Percentiles rank a stretch among this genome's conserved stretches.
Conservation (phyloP, 2,888 invertebrate genomes). For the Tuta absoluta region DNA sequence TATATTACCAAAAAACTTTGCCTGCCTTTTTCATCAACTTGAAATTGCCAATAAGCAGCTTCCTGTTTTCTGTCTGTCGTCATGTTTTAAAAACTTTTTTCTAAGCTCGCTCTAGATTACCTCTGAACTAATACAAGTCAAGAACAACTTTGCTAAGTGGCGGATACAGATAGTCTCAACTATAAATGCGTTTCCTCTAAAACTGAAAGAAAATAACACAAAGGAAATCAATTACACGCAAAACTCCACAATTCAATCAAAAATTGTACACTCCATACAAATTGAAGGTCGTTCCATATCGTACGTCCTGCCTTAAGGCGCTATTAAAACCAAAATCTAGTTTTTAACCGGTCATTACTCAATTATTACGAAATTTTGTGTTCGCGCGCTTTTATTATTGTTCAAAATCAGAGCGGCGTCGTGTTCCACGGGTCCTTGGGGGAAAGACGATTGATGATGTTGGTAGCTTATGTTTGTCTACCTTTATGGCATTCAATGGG, state of each 20-base stretch:
- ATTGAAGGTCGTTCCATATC: not conserved
- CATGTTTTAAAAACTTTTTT: too few relatives aligned
- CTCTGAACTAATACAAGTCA: too few relatives aligned
- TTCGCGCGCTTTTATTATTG: constrained; percentile 40
- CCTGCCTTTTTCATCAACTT: too few relatives aligned
- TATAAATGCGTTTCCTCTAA: constrained; percentile 12
- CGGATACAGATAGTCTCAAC: not conserved
- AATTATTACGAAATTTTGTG: constrained; percentile 33
- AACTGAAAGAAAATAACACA: not conserved
- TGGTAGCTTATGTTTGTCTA: not conserved
- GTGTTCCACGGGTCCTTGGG: constrained; percentile 48
- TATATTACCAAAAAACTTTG: too few relatives aligned
- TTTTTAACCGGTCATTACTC: constrained; percentile 2
- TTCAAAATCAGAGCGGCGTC: constrained; percentile 47
- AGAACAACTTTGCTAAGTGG: too few relatives aligned
- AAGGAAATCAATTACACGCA: not conserved
- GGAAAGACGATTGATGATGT: constrained; percentile 38
- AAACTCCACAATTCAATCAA: not conserved
- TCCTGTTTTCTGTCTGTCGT: too few relatives aligned
- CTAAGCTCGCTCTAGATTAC: too few relatives aligned
- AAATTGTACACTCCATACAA: not conserved
- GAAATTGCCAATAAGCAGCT: too few relatives aligned
- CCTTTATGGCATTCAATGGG: too few relatives aligned
- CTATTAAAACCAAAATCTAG: constrained; percentile 10
- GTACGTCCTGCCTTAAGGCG: constrained; percentile 9